Base-by-base conservation (phyloP, 1,140 invertebrate species). In the Drosophila murphyi region DNA sequence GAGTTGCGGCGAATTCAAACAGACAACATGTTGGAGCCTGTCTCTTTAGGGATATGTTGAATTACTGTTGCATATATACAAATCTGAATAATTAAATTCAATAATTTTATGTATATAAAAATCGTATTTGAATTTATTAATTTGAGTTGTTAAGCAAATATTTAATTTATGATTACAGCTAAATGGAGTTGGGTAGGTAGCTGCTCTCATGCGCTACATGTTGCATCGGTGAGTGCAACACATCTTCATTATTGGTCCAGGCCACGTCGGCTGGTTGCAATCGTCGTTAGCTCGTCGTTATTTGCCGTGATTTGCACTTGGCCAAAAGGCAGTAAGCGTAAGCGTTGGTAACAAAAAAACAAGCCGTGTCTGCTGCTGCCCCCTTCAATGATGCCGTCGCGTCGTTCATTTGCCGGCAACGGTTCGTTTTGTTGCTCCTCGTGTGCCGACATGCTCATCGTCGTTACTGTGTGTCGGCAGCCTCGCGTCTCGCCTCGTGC, bases 1-100 rank as follows among this genome's bases (percentile, higher is more conserved):
- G 45, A 54, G 64, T 80, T 76, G 71, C 79, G 77, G 83, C 85
- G 83, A 88, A 89, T 88, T 89, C 60, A 8, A n/a, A 56, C 54
- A 47, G 50, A 35, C 83, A 88, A 88, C 83, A 83, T 80, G 85
- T 88, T 88, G 37, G 80, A 82, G 7, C 43, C 37, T 57, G 64
- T 39, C 12, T 32, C 12, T 28, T 55, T 8, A 7, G n/a, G 31
- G 29, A 34, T 6, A 1, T 20, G 3, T n/a, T 10, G 39, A 43
- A 51, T 52, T 43, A 29, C 55, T 65, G 45, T 57, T 74, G 41
- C 4, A 20, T 4, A 34, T 10, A 7, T 8, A n/a, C 37, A 41
- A 41, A 28, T 41, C 48, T 4, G 43, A 54, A 64, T 28, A 2
- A 32, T 7, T 10, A 31, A 3, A 31, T 29, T 32, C 2, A 39